phyloP scores from a whole-genome alignment of 2,113 vertebrate genomes.

The Rhabdomys dilectus region DNA sequence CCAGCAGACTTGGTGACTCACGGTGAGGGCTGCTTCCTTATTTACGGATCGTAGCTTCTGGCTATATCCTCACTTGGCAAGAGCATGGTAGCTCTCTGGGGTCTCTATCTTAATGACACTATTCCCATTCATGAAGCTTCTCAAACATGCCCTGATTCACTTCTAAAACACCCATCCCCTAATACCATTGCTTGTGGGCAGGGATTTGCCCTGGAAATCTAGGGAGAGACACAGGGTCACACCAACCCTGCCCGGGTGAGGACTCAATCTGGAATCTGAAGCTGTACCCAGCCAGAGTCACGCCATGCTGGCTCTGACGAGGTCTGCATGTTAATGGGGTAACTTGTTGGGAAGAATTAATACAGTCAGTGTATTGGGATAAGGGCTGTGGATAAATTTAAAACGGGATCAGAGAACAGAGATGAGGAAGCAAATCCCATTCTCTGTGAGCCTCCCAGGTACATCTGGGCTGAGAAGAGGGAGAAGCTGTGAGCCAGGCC shows the following conservation, averaged over 20 bases:
- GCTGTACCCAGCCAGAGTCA: neutral
- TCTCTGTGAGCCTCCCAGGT: accelerated
- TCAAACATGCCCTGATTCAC: no score
- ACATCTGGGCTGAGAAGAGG: no score
- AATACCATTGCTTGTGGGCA: neutral
- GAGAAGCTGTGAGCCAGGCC: accelerated
- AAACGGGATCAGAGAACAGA: neutral
- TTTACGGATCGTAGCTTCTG: no score
- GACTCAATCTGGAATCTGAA: no score
- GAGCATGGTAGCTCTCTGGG: neutral
- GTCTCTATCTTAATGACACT: no score
- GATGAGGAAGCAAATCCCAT: neutral
- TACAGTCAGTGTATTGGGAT: no score
- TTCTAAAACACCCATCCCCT: neutral
- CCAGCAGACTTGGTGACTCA: no score
- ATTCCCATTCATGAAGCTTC: neutral
- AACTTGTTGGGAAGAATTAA: no score
- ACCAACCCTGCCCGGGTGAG: neutral
- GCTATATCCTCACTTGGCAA: neutral
- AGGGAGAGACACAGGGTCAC: neutral
- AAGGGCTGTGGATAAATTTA: neutral
- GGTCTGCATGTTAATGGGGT: neutral
- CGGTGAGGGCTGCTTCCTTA: neutral
- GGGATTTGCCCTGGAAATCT: neutral
- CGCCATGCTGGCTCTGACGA: neutral